Evolutionary conservation across 2,113 vertebrate species (phyloP).

Genomic region (Morphnarchus princeps): DNA sequence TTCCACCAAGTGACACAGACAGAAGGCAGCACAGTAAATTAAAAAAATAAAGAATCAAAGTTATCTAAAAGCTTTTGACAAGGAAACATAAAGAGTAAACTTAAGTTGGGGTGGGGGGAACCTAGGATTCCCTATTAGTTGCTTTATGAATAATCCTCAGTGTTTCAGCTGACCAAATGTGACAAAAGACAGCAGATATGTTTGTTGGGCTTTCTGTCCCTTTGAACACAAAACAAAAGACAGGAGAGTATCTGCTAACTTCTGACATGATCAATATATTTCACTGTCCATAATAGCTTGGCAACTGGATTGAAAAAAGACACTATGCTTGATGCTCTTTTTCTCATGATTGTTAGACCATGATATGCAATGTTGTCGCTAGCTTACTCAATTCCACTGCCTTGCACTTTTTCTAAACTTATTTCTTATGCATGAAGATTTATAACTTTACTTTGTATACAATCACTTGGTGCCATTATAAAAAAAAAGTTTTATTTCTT

Average conservation of each 20-base stretch:
- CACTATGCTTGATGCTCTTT: not conserved
- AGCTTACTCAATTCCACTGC: not conserved
- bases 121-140: not conserved
- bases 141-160: not conserved
- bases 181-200: not conserved
- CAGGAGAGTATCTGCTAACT: not conserved
- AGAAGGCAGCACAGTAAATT: not conserved
- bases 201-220: not conserved
- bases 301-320: not conserved
- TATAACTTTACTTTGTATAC: not conserved
- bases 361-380: not conserved
- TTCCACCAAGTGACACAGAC: not conserved
- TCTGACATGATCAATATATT: not conserved
- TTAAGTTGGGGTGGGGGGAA: not conserved
- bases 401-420: not conserved
- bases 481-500: not conserved
- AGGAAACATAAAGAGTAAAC: not conserved
- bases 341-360: not conserved
- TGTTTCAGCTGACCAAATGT: not conserved
- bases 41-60: not conserved
- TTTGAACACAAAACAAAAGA: not conserved
- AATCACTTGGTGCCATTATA: not conserved
- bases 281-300: not conserved
- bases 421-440: not conserved
- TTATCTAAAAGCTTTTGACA: not conserved